These are phyloP conservation scores for Pachypanchax playfairii DNA, from an alignment of 2,113 vertebrate genomes.

Conservation along the genomic window DNA sequence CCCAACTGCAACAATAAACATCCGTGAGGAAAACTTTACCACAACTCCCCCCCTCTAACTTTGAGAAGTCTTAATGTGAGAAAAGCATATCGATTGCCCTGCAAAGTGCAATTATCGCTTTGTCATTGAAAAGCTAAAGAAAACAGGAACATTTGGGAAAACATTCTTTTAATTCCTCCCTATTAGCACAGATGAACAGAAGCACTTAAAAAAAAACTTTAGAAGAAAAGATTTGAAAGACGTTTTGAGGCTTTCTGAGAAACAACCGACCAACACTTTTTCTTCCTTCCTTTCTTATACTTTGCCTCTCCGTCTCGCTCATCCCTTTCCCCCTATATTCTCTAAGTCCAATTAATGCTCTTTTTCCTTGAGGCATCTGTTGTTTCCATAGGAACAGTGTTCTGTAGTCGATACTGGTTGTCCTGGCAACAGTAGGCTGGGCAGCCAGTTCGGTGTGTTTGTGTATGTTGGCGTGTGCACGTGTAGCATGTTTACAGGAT, in stretches of 20 bases:
- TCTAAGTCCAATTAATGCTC: conserved; percentile 75
- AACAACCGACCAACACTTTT: conserved; percentile 11
- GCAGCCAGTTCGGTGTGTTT: conserved; percentile 48
- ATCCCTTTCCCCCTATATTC: conserved; percentile 60
- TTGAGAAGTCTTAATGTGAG: conserved; percentile 56
- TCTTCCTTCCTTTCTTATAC: conserved; percentile 24
- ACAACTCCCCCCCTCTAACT: conserved; percentile 26
- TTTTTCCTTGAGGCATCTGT: conserved; percentile 75
- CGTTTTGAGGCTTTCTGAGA: conserved; percentile 24
- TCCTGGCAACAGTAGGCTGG: conserved; percentile 69
- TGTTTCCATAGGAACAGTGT: conserved; percentile 80
- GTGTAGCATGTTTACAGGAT: conserved; percentile 39
- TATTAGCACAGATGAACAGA: neutral
- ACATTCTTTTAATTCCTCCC: no score
- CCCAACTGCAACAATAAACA: conserved; percentile 1
- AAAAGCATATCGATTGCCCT: conserved; percentile 55
- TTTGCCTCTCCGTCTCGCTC: conserved; percentile 47
- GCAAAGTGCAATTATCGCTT: conserved; percentile 45
- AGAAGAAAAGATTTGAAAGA: conserved; percentile 1
- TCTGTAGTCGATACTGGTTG: conserved; percentile 74
- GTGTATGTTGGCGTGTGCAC: conserved; percentile 10
- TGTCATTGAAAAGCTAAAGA: conserved; percentile 38
- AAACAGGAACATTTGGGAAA: no score
- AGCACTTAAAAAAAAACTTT: neutral
- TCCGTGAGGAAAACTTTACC: neutral